These are phyloP conservation scores for Mythimna pallens DNA, from an alignment of 2,888 invertebrate genomes.

Conservation along the genomic window DNA sequence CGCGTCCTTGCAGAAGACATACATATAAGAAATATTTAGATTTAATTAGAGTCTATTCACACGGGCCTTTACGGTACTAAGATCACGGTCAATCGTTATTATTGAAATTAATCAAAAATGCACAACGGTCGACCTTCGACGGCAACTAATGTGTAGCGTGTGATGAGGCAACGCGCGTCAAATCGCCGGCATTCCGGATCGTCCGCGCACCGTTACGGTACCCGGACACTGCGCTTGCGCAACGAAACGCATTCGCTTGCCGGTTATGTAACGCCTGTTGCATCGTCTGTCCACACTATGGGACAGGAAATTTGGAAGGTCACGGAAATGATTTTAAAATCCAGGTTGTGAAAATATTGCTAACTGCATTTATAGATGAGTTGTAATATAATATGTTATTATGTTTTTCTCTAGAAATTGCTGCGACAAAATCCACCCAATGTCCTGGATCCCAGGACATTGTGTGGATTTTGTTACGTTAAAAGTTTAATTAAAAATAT, in stretches of 20 bases:
- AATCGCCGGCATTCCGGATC: conserved; percentile 88
- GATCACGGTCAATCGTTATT: conserved; percentile 37
- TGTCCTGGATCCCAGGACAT: background rate
- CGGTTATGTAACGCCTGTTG: conserved; percentile 83
- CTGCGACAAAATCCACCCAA: background rate
- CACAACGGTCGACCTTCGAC: conserved; percentile 68
- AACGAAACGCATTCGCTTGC: conserved; percentile 82
- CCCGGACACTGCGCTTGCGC: conserved; percentile 86
- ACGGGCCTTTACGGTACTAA: conserved; percentile 47
- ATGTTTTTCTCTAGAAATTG: conserved; percentile 1
- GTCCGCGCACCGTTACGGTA: conserved; percentile 85
- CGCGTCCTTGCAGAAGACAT: conserved; percentile 17
- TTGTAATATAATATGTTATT: conserved; percentile 11
- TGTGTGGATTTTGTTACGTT: background rate
- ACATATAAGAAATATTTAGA: conserved; percentile 16
- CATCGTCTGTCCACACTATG: conserved; percentile 76
- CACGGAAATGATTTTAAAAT: conserved; percentile 41
- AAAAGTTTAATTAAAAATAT: background rate
- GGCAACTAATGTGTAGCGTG: conserved; percentile 72
- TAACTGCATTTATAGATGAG: conserved; percentile 2
- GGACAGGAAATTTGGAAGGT: conserved; percentile 53
- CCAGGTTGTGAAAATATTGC: conserved; percentile 31
- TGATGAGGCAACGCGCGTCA: conserved; percentile 85
- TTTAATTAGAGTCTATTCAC: conserved; percentile 51
- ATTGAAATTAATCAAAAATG: conserved; percentile 62